A percentile compares a stretch with the other conserved stretches of the same genome.
Evolutionary conservation across 2,888 invertebrate species (phyloP).

Genomic region (Argyresthia goedartella): DNA sequence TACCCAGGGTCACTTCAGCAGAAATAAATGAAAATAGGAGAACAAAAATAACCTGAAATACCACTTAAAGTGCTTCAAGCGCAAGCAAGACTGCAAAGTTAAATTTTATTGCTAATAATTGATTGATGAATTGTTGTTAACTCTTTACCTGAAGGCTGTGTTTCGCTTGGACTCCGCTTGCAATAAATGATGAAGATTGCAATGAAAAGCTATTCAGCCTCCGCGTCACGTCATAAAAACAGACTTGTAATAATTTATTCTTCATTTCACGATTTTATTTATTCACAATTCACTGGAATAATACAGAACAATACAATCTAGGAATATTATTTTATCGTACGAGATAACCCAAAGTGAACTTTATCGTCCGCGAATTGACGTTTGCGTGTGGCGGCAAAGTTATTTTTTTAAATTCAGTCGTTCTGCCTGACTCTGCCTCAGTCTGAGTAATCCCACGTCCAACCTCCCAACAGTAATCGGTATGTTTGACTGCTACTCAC

Average conservation of each 20-base stretch:
- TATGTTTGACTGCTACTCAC: no score
- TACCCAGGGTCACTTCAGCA: background rate
- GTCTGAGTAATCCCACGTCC: background rate
- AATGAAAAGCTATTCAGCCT: constrained; percentile 22
- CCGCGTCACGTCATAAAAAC: constrained; percentile 26
- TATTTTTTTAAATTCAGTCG: background rate
- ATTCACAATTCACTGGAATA: background rate
- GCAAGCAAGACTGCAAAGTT: constrained; percentile 1
- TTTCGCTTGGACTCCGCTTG: constrained; percentile 30
- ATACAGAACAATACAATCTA: constrained; percentile 7
- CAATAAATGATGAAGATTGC: constrained; percentile 16
- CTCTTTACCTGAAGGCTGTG: constrained; percentile 41
- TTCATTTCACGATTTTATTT: constrained; percentile 30
- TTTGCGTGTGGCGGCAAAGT: background rate
- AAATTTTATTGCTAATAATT: background rate
- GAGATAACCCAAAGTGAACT: constrained; percentile 65
- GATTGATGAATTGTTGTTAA: constrained; percentile 6
- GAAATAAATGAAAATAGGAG: background rate
- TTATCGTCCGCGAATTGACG: constrained; percentile 16
- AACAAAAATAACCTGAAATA: background rate
- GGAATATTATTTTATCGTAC: constrained; percentile 25
- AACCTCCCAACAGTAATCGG: background rate
- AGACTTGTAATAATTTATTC: constrained; percentile 28
- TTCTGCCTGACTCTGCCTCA: no score
- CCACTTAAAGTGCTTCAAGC: background rate